These are phyloP conservation scores for Pachyramphus minor DNA, from an alignment of 2,113 vertebrate species.

Conservation along the genomic window DNA sequence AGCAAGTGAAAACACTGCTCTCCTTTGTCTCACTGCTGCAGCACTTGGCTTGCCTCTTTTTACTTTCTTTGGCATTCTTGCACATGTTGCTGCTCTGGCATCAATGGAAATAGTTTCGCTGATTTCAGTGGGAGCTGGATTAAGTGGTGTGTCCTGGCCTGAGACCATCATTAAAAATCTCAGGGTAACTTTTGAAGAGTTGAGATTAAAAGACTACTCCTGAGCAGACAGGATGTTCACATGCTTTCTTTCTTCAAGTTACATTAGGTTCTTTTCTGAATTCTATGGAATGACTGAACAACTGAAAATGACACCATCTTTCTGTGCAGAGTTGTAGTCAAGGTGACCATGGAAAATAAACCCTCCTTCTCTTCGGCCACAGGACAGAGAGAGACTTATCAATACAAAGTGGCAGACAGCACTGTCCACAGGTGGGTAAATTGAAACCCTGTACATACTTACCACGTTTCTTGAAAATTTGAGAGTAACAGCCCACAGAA, in stretches of 20 bases:
- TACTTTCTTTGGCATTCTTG: background rate
- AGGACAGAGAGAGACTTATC: background rate
- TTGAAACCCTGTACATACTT: background rate
- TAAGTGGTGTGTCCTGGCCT: background rate
- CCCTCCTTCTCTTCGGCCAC: background rate
- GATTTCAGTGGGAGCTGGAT: background rate
- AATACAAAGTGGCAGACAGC: background rate
- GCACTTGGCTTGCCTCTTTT: background rate
- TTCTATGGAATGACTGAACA: background rate
- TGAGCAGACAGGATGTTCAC: background rate
- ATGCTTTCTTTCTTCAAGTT: background rate
- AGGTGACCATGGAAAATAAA: background rate
- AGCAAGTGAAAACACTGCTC: accelerated
- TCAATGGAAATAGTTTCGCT: background rate
- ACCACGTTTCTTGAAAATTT: background rate
- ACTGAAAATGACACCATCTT: background rate
- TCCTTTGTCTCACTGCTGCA: background rate
- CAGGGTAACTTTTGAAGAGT: background rate
- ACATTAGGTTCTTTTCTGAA: accelerated
- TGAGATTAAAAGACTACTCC: background rate
- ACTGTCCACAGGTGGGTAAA: background rate
- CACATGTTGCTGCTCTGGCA: background rate
- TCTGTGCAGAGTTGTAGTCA: background rate
- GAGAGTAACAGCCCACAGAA: background rate
- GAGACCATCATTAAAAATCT: background rate